Evolutionary conservation across 2,797 vertebrate genomes (phyloP).

Genomic region (Sebastes taczanowskii): DNA sequence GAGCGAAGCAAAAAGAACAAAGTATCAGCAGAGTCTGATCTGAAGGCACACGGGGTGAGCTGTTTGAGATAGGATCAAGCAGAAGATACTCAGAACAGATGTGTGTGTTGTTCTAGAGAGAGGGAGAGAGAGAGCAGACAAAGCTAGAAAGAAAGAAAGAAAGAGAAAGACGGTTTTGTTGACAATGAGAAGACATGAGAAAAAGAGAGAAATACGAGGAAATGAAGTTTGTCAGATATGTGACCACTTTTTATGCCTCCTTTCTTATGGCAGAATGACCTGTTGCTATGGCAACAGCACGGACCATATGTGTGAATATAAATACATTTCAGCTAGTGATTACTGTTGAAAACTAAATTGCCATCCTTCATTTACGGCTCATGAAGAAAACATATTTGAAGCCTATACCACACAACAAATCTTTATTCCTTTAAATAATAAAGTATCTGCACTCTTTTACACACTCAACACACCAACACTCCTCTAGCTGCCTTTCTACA

Average conservation of each 20-base stretch:
- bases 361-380: slow-evolving; percentile 1
- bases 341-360: slow-evolving; percentile 25
- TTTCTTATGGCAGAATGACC: slow-evolving; percentile 36
- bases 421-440: background rate
- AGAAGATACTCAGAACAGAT: slow-evolving; percentile 26
- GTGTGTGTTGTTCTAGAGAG: slow-evolving; percentile 28
- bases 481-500: background rate
- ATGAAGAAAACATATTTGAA: background rate
- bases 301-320: slow-evolving; percentile 34
- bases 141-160: background rate
- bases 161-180: slow-evolving; percentile 4
- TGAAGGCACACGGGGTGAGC: slow-evolving; percentile 47
- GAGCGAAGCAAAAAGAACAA: slow-evolving; percentile 45
- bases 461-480: background rate
- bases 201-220: background rate
- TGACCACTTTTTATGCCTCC: slow-evolving; percentile 17
- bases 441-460: background rate
- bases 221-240: slow-evolving; percentile 43
- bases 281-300: slow-evolving; percentile 70
- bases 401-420: background rate
- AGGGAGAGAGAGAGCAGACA: slow-evolving; percentile 6
- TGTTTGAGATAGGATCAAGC: slow-evolving; percentile 48
- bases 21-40: slow-evolving; percentile 33
- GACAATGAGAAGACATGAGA: background rate
- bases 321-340: slow-evolving; percentile 45